Evolutionary conservation across 2,797 vertebrate species (phyloP).

Genomic region (Nyctalus aviator): DNA sequence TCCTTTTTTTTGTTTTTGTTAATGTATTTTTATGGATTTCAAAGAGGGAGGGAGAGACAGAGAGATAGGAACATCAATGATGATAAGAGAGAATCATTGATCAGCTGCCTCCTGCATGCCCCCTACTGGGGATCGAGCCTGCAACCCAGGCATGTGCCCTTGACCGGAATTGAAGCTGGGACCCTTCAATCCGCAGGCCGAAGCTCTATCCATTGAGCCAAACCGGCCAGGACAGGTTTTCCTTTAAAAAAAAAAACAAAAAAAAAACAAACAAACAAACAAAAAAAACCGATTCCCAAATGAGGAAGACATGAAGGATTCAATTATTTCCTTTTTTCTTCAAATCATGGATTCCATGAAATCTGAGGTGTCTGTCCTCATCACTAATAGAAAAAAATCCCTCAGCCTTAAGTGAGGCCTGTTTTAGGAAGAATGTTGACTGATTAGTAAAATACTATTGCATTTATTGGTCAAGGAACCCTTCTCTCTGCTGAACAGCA

Average conservation of each 20-base stretch:
- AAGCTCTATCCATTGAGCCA: no score
- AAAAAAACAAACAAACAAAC: no score
- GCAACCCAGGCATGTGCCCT: no score
- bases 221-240: neutral
- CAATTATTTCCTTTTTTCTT: neutral
- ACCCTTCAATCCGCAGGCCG: no score
- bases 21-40: no score
- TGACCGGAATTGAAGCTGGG: no score
- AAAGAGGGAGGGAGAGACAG: no score
- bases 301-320: neutral
- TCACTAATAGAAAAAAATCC: fast-evolving
- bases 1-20: no score
- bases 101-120: no score
- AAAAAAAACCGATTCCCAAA: neutral
- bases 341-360: neutral
- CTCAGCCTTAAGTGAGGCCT: neutral
- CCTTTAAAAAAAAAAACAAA: neutral
- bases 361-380: neutral
- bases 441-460: neutral
- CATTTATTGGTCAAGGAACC: neutral
- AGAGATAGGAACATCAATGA: no score
- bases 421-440: neutral
- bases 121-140: no score
- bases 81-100: no score
- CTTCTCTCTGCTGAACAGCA: neutral